Evolutionary conservation across 2,888 invertebrate genomes (phyloP).

Genomic region (Caenorhabditis macrosperma): DNA sequence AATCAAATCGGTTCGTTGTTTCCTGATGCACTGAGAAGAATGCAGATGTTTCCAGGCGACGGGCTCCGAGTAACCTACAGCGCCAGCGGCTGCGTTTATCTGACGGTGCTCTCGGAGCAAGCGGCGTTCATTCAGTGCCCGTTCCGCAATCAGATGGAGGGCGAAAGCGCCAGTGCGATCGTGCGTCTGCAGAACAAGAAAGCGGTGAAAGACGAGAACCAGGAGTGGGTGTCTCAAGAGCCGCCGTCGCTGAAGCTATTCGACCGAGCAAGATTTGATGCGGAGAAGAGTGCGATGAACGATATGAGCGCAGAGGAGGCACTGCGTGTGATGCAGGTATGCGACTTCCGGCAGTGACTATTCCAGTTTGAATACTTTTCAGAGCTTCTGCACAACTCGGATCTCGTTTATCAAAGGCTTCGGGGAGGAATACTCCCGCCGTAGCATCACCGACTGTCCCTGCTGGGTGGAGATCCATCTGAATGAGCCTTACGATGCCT

Average conservation of each 20-base stretch:
- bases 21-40: not conserved
- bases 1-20: constrained; percentile 4
- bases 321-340: not conserved
- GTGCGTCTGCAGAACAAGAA: constrained; percentile 4
- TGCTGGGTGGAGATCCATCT: constrained; percentile 94
- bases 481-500: not conserved
- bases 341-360: not conserved
- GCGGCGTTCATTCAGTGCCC: constrained; percentile 26
- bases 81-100: not conserved
- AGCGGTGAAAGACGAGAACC: not conserved
- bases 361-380: constrained; percentile 82
- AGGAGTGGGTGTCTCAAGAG: not conserved
- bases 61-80: not conserved
- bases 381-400: constrained; percentile 97
- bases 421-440: constrained; percentile 97
- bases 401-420: constrained; percentile 99
- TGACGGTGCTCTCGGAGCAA: constrained; percentile 6
- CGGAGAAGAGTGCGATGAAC: not conserved
- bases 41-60: not conserved
- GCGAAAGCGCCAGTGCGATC: not conserved
- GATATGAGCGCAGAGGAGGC: not conserved
- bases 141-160: not conserved
- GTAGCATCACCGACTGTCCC: constrained; percentile 93
- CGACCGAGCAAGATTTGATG: not conserved
- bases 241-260: not conserved